Base-by-base conservation (phyloP, 1,140 invertebrate species). In the Stegodyphus mimosarum region DNA sequence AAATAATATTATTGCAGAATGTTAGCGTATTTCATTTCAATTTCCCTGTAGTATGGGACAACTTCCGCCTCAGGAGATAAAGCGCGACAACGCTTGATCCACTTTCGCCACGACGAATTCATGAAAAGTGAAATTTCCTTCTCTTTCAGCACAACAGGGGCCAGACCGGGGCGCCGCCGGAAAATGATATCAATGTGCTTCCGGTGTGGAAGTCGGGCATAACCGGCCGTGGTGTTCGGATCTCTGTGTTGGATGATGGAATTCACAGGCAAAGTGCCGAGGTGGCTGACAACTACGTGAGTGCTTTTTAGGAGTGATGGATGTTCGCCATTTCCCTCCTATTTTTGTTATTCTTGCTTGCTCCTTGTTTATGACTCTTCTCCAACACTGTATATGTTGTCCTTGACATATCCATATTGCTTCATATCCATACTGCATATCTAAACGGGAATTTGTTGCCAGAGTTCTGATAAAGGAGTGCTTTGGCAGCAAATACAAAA, bases 241-340 rank as follows among this genome's bases (percentile, higher is more conserved):
- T 99, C 6, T 97, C 97, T 48, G 98, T 99, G 89, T 91, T 99
- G n/a, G 97, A 99, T 90, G 97, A 99, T 90, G 98, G 91, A 7
- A 87, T 92, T 6, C 89, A 92, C 77, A 89, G 90, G 72, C 88
- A 81, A 1, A 91, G 92, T 88, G 89, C 89, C 6, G 92, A 92
- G 87, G 88, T 92, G 13, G 85, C 71, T 10, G 67, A 77, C 11
- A 92, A 92, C 87, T 92, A 92, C 88, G 91, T 91, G 88, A 77
- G 87, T 85, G 11, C 17, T 66, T 13, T 50, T 86, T 33, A 33
- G 33, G 33, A 33, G 33, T 33, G 33, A 33, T 33, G 33, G 33
- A 33, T 33, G 33, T 52, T 18, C 18, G 0, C 18, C 51, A 9
- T 64, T 60, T 60, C 55, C 55, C 55, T 60, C 55, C 15, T 86